phyloP scores from a whole-genome alignment of 92 coral and sea anemone genomes.

The Desmophyllum pertusum region DNA sequence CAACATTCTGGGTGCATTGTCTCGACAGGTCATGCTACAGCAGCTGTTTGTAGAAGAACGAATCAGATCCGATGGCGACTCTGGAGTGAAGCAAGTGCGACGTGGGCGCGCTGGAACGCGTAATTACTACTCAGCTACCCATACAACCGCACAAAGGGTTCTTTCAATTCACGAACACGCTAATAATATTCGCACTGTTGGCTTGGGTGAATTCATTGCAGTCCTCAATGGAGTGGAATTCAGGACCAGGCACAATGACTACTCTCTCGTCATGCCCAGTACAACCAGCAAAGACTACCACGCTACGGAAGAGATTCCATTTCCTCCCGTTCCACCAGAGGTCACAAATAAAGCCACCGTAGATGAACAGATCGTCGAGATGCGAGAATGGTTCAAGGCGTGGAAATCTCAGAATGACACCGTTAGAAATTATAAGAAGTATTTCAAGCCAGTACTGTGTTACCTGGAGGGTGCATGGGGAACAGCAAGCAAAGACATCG shows the following conservation, averaged over 20 bases:
- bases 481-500: constrained; percentile 57
- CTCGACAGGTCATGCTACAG: constrained; percentile 67
- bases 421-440: constrained; percentile 79
- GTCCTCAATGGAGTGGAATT: constrained; percentile 89
- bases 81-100: constrained; percentile 74
- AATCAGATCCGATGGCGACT: constrained; percentile 73
- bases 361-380: constrained; percentile 70
- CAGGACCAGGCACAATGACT: constrained; percentile 90
- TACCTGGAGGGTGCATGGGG: constrained; percentile 85
- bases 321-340: constrained; percentile 53
- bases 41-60: constrained; percentile 72
- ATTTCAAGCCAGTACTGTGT: constrained; percentile 87
- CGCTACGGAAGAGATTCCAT: constrained; percentile 64
- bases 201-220: constrained; percentile 80
- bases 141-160: constrained; percentile 46
- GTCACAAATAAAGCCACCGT: constrained; percentile 51
- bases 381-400: constrained; percentile 93
- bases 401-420: constrained; percentile 74
- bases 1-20: no score
- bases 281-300: constrained; percentile 57
- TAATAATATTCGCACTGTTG: constrained; percentile 81
- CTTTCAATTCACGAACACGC: constrained; percentile 82
- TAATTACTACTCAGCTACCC: constrained; percentile 62
- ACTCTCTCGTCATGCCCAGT: constrained; percentile 82
- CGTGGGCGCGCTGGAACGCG: constrained; percentile 46